Conservation (phyloP, 1,140 invertebrate species). For the Papilio dardanus region DNA sequence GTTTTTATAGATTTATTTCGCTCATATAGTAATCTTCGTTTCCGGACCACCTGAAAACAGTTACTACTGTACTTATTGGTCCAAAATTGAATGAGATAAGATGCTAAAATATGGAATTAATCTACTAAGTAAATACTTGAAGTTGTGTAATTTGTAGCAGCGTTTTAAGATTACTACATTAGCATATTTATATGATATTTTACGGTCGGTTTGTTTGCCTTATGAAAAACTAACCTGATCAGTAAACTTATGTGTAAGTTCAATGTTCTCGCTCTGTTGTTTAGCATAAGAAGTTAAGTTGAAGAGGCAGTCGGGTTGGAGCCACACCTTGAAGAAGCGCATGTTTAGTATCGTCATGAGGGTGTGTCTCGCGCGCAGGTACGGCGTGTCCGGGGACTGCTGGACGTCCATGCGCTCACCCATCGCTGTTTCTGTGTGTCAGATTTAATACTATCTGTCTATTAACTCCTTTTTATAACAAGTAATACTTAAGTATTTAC, state of each 20-base stretch:
- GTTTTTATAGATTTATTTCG: slow-evolving; percentile 41
- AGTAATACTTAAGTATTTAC: too few species aligned
- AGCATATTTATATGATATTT: too few species aligned
- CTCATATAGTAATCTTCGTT: slow-evolving; percentile 55
- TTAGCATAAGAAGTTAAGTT: slow-evolving; percentile 60
- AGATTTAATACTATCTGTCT: neutral
- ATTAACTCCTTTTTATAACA: neutral
- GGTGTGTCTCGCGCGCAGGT: slow-evolving; percentile 59
- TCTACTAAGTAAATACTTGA: too few species aligned
- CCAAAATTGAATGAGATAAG: too few species aligned
- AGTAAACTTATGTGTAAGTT: slow-evolving; percentile 61
- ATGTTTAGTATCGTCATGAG: slow-evolving; percentile 65
- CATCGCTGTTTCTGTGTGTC: slow-evolving; percentile 64
- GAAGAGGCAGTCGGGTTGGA: slow-evolving; percentile 66
- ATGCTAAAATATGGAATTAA: too few species aligned
- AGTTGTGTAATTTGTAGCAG: too few species aligned
- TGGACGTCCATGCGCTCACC: slow-evolving; percentile 67
- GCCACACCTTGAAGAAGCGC: slow-evolving; percentile 66
- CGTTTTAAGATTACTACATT: too few species aligned
- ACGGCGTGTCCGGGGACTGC: slow-evolving; percentile 58
- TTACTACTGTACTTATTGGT: too few species aligned
- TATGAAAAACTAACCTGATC: slow-evolving; percentile 51
- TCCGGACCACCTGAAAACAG: slow-evolving; percentile 57
- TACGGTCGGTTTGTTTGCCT: too few species aligned
- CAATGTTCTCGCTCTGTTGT: slow-evolving; percentile 58